These are phyloP conservation scores for Streptopelia turtur DNA, from an alignment of 2,797 vertebrate genomes.

Conservation along the genomic window DNA sequence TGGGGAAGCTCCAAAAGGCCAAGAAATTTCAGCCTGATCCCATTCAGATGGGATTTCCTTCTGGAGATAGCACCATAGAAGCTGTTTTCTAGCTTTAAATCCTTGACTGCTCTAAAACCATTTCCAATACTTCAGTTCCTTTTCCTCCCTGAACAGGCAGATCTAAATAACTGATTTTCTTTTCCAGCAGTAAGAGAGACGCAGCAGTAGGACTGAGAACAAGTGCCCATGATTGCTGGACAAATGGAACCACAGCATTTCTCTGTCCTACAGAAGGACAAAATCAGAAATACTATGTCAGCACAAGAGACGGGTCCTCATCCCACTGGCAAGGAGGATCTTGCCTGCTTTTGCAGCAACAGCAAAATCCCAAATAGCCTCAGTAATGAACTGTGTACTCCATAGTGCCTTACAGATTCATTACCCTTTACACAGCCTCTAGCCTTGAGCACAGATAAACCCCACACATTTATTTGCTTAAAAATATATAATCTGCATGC, in stretches of 20 bases:
- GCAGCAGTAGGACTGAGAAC: background rate
- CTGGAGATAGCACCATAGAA: background rate
- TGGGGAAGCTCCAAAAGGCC: background rate
- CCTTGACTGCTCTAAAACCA: background rate
- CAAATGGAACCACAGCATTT: background rate
- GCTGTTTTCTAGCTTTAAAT: background rate
- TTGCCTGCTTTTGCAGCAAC: background rate
- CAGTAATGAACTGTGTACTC: background rate
- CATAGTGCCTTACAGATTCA: background rate
- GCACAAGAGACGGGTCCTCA: background rate
- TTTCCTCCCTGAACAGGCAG: background rate
- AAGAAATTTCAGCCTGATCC: background rate
- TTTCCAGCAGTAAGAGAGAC: background rate
- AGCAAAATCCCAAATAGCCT: constrained; percentile 1
- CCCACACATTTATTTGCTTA: background rate
- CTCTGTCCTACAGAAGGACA: background rate
- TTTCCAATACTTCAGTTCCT: background rate
- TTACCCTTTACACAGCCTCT: background rate
- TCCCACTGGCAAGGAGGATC: background rate
- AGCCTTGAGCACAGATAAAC: background rate
- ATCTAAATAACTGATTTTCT: background rate
- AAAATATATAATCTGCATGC: background rate
- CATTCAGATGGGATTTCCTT: background rate
- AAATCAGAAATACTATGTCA: background rate
- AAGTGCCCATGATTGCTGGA: background rate